These are phyloP conservation scores for Neoarius graeffei DNA, from an alignment of 2,113 vertebrate genomes.

Conservation along the genomic window DNA sequence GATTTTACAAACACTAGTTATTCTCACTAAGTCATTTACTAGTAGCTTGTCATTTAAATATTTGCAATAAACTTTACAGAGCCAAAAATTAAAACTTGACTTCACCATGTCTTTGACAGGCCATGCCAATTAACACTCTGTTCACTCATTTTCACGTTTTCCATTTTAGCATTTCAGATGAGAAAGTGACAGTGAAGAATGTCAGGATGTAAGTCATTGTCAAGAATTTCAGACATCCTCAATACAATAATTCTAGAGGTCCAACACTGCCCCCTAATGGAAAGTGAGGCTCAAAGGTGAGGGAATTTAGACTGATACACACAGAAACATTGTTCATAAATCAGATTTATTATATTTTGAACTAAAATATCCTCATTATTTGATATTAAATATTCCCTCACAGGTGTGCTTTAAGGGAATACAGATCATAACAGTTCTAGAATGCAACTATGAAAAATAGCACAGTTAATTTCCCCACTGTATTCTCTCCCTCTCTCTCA, in stretches of 20 bases:
- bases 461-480: neutral
- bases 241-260: neutral
- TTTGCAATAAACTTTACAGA: slow-evolving; percentile 1
- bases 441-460: neutral
- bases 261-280: slow-evolving; percentile 64
- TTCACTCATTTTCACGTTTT: slow-evolving; percentile 29
- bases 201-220: slow-evolving; percentile 21
- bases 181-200: slow-evolving; percentile 36
- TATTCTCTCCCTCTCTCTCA: neutral
- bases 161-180: slow-evolving; percentile 37
- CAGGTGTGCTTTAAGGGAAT: neutral
- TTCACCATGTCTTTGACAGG: slow-evolving; percentile 1
- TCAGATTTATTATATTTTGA: slow-evolving; percentile 9
- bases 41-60: neutral
- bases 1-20: neutral
- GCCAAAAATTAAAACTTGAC: neutral
- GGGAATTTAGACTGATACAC: slow-evolving; percentile 8
- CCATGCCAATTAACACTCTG: slow-evolving; percentile 34
- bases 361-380: neutral
- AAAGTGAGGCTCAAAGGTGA: neutral
- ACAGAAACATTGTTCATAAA: neutral
- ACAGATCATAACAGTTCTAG: neutral
- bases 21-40: neutral
- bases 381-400: slow-evolving; percentile 12
- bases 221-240: neutral